Conservation (phyloP, 2,888 invertebrate genomes). For the Trissoscelio sp. region DNA sequence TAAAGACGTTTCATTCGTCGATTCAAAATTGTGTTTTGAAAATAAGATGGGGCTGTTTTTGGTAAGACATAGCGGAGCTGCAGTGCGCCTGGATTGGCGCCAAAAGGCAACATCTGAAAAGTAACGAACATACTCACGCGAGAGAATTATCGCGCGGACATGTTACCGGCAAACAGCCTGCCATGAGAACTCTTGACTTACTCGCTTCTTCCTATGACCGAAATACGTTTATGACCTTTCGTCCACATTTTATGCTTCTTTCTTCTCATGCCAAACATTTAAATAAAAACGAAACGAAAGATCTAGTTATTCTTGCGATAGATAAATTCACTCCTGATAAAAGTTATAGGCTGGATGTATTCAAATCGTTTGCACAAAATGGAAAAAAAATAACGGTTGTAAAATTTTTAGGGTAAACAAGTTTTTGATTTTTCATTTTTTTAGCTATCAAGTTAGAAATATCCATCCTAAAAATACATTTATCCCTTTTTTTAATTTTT, state of each 20-base stretch:
- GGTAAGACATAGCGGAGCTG: conserved; percentile 70
- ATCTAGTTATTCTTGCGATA: no score
- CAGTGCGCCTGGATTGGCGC: conserved; percentile 82
- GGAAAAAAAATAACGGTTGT: no score
- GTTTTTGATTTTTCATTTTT: no score
- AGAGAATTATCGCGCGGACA: conserved; percentile 74
- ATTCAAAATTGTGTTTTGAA: conserved; percentile 19
- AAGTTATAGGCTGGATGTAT: no score
- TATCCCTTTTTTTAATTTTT: no score
- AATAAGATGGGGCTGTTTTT: conserved; percentile 32
- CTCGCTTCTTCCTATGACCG: conserved; percentile 42
- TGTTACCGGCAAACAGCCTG: conserved; percentile 68
- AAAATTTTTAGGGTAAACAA: no score
- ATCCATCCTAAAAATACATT: no score
- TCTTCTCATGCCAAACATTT: no score
- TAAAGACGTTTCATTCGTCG: conserved; percentile 1
- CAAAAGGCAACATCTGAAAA: conserved; percentile 73
- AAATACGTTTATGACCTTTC: conserved; percentile 37
- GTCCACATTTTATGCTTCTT: conserved; percentile 6
- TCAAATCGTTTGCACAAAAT: no score
- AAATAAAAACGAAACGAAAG: no score
- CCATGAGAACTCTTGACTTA: conserved; percentile 67
- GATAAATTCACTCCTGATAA: no score
- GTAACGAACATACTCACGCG: conserved; percentile 65
- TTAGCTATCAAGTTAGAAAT: no score